These are phyloP conservation scores for Labrus mixtus DNA, from an alignment of 2,113 vertebrate genomes.

Conservation along the genomic window DNA sequence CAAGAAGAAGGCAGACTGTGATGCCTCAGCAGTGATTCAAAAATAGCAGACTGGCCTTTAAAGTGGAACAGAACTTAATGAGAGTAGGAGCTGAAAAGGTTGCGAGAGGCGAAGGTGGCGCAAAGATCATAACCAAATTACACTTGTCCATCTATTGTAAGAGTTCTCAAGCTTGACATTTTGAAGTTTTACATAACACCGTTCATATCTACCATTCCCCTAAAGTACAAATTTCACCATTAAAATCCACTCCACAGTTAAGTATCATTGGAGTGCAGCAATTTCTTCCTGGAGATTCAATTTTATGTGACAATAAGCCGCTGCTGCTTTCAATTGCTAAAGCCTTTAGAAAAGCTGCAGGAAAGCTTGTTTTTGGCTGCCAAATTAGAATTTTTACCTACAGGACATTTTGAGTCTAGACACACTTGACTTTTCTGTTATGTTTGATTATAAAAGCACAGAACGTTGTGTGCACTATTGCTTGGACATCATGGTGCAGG, in stretches of 20 bases:
- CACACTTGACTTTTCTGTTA: not conserved
- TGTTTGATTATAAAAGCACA: not conserved
- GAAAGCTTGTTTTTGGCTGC: not conserved
- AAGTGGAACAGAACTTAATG: not conserved
- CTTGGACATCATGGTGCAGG: not conserved
- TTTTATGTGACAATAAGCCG: not conserved
- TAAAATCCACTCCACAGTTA: conserved; percentile 1
- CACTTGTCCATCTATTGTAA: not conserved
- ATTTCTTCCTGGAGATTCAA: not conserved
- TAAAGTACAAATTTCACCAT: not conserved
- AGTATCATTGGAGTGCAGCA: conserved; percentile 16
- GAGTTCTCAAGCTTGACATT: not conserved
- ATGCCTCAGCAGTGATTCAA: not conserved
- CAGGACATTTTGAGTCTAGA: not conserved
- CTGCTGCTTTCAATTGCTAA: not conserved
- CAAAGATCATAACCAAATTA: conserved; percentile 14
- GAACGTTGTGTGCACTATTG: not conserved
- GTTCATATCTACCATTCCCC: not conserved
- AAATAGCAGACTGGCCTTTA: conserved; percentile 8
- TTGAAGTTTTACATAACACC: conserved; percentile 1
- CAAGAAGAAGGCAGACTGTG: not conserved
- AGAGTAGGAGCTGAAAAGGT: conserved; percentile 20
- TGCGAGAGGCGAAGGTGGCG: conserved; percentile 3
- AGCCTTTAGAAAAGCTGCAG: not conserved
- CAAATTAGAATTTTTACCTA: not conserved